phyloP scores from a whole-genome alignment of 2,113 vertebrate genomes.

The Alosa alosa region DNA sequence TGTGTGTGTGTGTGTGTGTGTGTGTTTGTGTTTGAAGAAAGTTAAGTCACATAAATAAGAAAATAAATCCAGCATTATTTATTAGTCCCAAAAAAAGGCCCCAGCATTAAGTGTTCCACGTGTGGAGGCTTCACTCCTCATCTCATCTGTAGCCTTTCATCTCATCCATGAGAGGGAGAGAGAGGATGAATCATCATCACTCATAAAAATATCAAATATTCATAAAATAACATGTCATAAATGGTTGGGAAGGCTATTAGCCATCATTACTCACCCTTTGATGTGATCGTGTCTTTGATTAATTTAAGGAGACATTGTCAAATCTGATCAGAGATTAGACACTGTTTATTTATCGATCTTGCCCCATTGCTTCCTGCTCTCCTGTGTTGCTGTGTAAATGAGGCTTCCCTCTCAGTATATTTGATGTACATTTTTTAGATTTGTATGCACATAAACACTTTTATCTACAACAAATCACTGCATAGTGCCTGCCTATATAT shows the following conservation, averaged over 20 bases:
- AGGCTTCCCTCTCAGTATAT: no score
- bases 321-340: not conserved
- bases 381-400: no score
- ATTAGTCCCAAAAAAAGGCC: not conserved
- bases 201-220: not conserved
- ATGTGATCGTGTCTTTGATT: not conserved
- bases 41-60: constrained; percentile 5
- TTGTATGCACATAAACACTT: no score
- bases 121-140: not conserved
- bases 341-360: not conserved
- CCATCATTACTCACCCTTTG: not conserved
- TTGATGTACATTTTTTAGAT: no score
- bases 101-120: not conserved
- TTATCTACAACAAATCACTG: not conserved
- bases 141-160: not conserved
- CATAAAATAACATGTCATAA: not conserved
- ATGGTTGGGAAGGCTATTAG: not conserved
- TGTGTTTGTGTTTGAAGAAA: not conserved
- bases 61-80: not conserved
- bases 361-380: not conserved
- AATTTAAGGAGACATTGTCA: not conserved
- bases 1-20: not conserved
- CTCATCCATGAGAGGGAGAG: not conserved
- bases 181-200: not conserved
- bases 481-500: not conserved